These are phyloP conservation scores for Galaxias olidus DNA, from an alignment of 2,797 vertebrate species.

Conservation along the genomic window DNA sequence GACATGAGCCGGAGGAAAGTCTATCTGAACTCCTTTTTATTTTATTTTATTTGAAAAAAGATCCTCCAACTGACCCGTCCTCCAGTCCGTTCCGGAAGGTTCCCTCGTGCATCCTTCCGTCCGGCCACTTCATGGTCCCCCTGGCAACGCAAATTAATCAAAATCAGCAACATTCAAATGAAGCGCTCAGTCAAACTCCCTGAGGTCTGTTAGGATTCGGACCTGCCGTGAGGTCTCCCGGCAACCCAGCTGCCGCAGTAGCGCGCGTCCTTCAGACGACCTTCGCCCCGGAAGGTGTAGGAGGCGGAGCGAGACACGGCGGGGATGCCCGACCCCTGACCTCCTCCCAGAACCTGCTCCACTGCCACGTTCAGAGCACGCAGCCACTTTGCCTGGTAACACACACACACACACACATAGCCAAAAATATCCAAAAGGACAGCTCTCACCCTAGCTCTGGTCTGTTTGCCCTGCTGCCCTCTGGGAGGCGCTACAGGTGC, in stretches of 20 bases:
- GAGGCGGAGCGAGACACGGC: constrained; percentile 88
- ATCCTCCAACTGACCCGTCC: constrained; percentile 83
- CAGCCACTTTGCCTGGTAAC: constrained; percentile 90
- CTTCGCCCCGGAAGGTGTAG: constrained; percentile 89
- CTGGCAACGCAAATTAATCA: constrained; percentile 63
- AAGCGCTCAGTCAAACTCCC: neutral
- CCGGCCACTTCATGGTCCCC: constrained; percentile 89
- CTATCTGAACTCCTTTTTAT: too few species aligned
- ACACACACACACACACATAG: neutral
- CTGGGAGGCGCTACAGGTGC: too few species aligned
- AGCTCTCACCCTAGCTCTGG: too few species aligned
- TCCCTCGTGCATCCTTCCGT: constrained; percentile 88
- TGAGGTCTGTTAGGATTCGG: constrained; percentile 32
- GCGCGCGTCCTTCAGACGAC: constrained; percentile 87
- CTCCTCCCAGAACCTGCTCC: constrained; percentile 81
- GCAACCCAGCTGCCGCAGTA: constrained; percentile 91
- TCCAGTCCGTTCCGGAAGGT: constrained; percentile 91
- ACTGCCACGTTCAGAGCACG: constrained; percentile 89
- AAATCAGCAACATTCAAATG: neutral
- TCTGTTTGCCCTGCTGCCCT: too few species aligned
- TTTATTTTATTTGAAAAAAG: too few species aligned
- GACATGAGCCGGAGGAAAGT: too few species aligned
- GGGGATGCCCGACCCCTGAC: constrained; percentile 77
- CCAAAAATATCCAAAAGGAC: too few species aligned
- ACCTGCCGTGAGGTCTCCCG: constrained; percentile 93